A percentile compares a stretch with the other conserved stretches of the same genome.
Conservation (phyloP, 2,888 invertebrate genomes). For the Drosophila bunnanda region DNA sequence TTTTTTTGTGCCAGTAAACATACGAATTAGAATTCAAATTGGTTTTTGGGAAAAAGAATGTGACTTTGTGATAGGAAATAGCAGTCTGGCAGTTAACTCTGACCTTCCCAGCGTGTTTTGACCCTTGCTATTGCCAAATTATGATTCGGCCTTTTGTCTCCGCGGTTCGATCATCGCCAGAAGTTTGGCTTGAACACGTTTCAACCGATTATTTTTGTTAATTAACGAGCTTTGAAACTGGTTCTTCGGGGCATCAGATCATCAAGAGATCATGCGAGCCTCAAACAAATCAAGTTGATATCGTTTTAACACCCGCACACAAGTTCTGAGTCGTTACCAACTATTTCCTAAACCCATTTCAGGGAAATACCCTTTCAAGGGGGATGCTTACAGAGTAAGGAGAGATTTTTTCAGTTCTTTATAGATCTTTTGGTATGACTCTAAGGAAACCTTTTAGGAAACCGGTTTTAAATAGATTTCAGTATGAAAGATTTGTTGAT, state of each 20-base stretch:
- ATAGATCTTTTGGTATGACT: not conserved
- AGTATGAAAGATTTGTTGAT: not conserved
- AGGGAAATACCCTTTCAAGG: not conserved
- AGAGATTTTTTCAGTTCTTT: not conserved
- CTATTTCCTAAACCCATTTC: slow-evolving; percentile 4
- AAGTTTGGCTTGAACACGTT: slow-evolving; percentile 67
- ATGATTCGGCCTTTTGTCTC: slow-evolving; percentile 55
- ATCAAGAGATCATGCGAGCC: slow-evolving; percentile 41
- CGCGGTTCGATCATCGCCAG: slow-evolving; percentile 52
- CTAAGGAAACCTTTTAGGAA: too few species aligned
- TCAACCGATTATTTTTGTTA: slow-evolving; percentile 55
- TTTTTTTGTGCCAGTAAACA: slow-evolving; percentile 46
- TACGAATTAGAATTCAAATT: slow-evolving; percentile 17
- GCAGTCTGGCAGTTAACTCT: slow-evolving; percentile 19
- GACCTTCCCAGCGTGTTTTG: slow-evolving; percentile 73
- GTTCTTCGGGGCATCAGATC: slow-evolving; percentile 57
- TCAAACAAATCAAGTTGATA: slow-evolving; percentile 24
- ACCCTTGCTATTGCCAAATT: slow-evolving; percentile 50
- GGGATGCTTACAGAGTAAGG: too few species aligned
- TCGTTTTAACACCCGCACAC: slow-evolving; percentile 63
- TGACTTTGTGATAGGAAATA: slow-evolving; percentile 25
- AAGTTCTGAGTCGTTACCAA: slow-evolving; percentile 31
- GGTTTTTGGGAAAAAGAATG: slow-evolving; percentile 12
- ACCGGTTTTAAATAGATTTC: not conserved
- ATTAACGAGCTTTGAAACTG: slow-evolving; percentile 70